Base-by-base conservation (phyloP, 64 coral and sea anemone genomes). In the Pocillopora damicornis region DNA sequence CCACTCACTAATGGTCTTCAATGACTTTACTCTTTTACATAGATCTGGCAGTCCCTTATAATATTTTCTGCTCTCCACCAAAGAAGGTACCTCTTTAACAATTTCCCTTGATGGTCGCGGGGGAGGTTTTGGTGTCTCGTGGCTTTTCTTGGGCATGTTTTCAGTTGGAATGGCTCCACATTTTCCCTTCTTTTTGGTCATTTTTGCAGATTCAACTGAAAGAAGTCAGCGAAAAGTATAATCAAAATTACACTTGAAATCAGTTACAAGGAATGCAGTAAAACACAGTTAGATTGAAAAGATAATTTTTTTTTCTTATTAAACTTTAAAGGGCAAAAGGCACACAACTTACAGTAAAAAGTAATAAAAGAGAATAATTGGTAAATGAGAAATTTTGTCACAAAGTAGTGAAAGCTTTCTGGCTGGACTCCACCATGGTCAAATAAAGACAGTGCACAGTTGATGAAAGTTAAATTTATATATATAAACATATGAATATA, bases 61-160 rank as follows among this genome's bases (percentile, higher is more conserved):
- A 62, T 60, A 80, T 80, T 61, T 62, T 60, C 22, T 62, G 1
- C 35, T 80, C 2, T 58, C 20, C 13, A n/a, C 20, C 4, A n/a
- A 58, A 59, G 77, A 23, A 79, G 77, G 78, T n/a, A 58, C 15
- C 26, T 82, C 60, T 63, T 82, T 37, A 5, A 82, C 60, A 82
- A 65, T 82, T 60, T 82, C 26, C 15, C 61, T 26, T 25, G 78
- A 37, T 62, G 78, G 78, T 80, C 78, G 57, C 22, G 58, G 35
- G 34, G 22, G 59, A 80, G 58, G 78, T 35, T 80, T 80, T 8
- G 60, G 22, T 36, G 78, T 80, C 23, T 80, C 59, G 11, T 82
- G 80, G 80, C 80, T 82, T 66, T 82, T 82, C 35, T 38, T 82
- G 30, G 80, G 80, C 80, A 66, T 82, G 34, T 82, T 82, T 9